Evolutionary conservation across 2,888 invertebrate genomes (phyloP), one percentile per base, ranked within the genome.

Genomic region (Graphium colonna): DNA sequence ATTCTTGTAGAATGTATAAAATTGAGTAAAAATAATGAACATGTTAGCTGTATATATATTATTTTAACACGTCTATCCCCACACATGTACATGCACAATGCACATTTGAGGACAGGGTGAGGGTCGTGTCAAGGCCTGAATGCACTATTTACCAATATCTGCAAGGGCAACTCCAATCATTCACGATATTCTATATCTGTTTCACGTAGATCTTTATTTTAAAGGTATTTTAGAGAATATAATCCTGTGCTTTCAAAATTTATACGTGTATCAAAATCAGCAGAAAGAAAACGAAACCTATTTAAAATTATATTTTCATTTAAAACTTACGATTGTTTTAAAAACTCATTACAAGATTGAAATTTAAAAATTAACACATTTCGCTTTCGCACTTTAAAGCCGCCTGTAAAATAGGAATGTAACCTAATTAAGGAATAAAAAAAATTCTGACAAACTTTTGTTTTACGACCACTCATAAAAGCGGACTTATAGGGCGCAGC

Each of bases 371-470:
- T 53, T 53, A 47, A 53, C 39, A 47, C 43, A n/a, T n/a, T n/a
- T n/a, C n/a, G n/a, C 48, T 36, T 46, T 58, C 50, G 51, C 59
- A 58, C 58, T 65, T 56, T 59, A 62, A 60, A 51, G 49, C 55
- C 51, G 53, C 57, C 60, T 62, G 70, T 75, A 73, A 76, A 76
- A 78, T 77, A 70, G 68, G 69, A 77, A 78, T 71, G 73, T 74
- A 73, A 73, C 69, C 75, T 82, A 85, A 86, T 85, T 85, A 86
- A 82, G 79, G 74, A 78, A 78, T 73, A 73, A 80, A 83, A 85
- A 81, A 80, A 9, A 78, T 72, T 69, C 77, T 70, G 67, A 69
- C 64, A 68, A 74, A 75, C 75, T 76, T 74, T 71, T 68, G 56
- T 77, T 87, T 87, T 85, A 86, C 79, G 79, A 77, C 36, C 12